Evolutionary conservation across 2,888 invertebrate genomes (phyloP), one percentile per base, ranked within the genome.

Genomic region (Metopia argyrocephala): DNA sequence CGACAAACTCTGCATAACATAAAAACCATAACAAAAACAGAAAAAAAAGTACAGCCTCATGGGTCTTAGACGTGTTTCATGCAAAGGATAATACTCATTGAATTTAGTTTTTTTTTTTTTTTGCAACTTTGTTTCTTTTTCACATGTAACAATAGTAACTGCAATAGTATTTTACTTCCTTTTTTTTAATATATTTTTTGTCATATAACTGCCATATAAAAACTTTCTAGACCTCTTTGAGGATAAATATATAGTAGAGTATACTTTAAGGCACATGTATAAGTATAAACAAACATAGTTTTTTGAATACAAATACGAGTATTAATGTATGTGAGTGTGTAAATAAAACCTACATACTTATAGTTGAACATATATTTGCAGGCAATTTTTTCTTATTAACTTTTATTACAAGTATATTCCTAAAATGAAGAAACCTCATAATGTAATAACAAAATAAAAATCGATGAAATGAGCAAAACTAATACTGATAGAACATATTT

Each of bases 1-100:
- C 15, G 5, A 25, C 57, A 78, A 81, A 81, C 70, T 81, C 70
- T 76, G 66, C 79, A 78, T 78, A 82, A 61, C 61, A 75, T 56
- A 68, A 79, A 76, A 79, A 48, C 38, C n/a, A 23, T 27, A 61
- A 31, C 27, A 38, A 50, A 9, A 5, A 50, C 9, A 38, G 31
- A 66, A 52, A 48, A 31, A 69, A n/a, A n/a, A n/a, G n/a, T n/a
- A n/a, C n/a, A n/a, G n/a, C n/a, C n/a, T n/a, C n/a, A n/a, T n/a
- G n/a, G n/a, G n/a, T n/a, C n/a, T n/a, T n/a, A n/a, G n/a, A n/a
- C n/a, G n/a, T n/a, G 15, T 38, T 38, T 9, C 38, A 15, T 38
- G 38, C 38, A 12, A 38, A 38, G 38, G 38, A 38, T n/a, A 27
- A 23, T 25, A n/a, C 12, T 54, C 20, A 27, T 3, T 15, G n/a